A percentile compares a stretch with the other conserved stretches of the same genome.
Evolutionary conservation across 2,113 vertebrate species (phyloP).

Genomic region (Urocitellus parryii): DNA sequence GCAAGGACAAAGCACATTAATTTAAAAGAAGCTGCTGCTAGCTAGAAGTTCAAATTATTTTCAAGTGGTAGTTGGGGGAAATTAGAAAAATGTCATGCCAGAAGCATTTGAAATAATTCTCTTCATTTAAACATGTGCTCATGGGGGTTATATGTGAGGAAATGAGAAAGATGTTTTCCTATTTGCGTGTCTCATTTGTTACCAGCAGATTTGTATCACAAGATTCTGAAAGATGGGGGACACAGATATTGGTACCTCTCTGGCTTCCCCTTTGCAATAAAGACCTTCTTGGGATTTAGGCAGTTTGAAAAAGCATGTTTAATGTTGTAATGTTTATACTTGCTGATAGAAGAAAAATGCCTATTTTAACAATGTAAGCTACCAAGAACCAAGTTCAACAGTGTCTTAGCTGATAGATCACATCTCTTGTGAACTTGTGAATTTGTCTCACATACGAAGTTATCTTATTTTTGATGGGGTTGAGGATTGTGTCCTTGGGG

Average conservation of each 20-base stretch:
- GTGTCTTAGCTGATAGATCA: neutral
- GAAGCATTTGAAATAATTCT: slow-evolving; percentile 59
- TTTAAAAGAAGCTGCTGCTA: slow-evolving; percentile 67
- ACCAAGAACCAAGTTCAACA: slow-evolving; percentile 13
- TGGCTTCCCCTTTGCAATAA: slow-evolving; percentile 31
- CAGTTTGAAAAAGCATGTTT: slow-evolving; percentile 44
- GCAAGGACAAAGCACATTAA: slow-evolving; percentile 48
- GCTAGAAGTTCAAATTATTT: slow-evolving; percentile 58
- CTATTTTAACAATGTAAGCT: slow-evolving; percentile 10
- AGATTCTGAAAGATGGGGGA: slow-evolving; percentile 43
- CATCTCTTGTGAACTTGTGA: slow-evolving; percentile 33
- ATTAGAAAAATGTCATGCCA: slow-evolving; percentile 45
- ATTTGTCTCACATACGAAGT: slow-evolving; percentile 4
- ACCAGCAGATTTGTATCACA: slow-evolving; percentile 51
- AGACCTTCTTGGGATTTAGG: neutral
- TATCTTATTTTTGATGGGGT: slow-evolving; percentile 61
- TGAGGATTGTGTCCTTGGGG: neutral
- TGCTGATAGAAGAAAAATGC: slow-evolving; percentile 30
- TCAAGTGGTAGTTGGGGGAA: neutral
- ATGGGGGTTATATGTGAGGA: slow-evolving; percentile 25
- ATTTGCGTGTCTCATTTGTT: slow-evolving; percentile 67
- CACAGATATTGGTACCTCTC: neutral
- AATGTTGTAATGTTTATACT: slow-evolving; percentile 54
- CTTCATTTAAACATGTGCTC: slow-evolving; percentile 57
- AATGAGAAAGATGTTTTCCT: slow-evolving; percentile 2